Conservation (phyloP, 2,113 vertebrate genomes). For the Cyphomyrus plagiostoma region DNA sequence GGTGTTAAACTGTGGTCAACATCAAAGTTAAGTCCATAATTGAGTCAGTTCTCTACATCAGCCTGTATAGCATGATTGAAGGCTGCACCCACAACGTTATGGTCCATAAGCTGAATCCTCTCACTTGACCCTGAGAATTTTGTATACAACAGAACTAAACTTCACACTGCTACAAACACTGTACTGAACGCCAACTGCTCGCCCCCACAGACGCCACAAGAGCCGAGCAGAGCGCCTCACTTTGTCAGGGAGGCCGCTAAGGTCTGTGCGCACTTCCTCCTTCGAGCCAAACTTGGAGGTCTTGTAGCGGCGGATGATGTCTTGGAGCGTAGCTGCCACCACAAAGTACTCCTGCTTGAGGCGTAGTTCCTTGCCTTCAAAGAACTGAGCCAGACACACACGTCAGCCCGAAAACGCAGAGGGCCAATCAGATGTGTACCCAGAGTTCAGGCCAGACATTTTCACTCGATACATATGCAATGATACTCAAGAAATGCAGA, state of each 20-base stretch:
- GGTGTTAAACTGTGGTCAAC: not conserved
- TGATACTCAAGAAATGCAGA: not conserved
- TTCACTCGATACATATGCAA: not conserved
- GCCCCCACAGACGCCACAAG: not conserved
- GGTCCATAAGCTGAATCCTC: not conserved
- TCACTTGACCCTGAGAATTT: not conserved
- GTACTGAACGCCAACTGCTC: not conserved
- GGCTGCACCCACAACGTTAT: too few relatives aligned
- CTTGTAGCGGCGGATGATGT: constrained; percentile 87
- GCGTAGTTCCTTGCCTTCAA: constrained; percentile 85
- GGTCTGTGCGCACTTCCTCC: constrained; percentile 76
- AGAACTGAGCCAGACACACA: constrained; percentile 63
- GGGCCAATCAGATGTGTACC: not conserved
- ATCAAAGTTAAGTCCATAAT: not conserved
- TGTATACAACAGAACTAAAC: not conserved
- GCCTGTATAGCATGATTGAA: too few relatives aligned
- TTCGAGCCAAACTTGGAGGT: constrained; percentile 83
- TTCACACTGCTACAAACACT: not conserved
- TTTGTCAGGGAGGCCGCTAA: constrained; percentile 78
- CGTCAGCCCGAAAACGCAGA: not conserved
- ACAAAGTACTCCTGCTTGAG: constrained; percentile 92
- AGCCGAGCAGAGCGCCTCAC: constrained; percentile 44
- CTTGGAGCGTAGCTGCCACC: constrained; percentile 84
- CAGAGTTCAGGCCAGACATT: not conserved
- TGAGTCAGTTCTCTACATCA: not conserved